Evolutionary conservation across 2,113 vertebrate genomes (phyloP).

Genomic region (Semnornis frantzii): DNA sequence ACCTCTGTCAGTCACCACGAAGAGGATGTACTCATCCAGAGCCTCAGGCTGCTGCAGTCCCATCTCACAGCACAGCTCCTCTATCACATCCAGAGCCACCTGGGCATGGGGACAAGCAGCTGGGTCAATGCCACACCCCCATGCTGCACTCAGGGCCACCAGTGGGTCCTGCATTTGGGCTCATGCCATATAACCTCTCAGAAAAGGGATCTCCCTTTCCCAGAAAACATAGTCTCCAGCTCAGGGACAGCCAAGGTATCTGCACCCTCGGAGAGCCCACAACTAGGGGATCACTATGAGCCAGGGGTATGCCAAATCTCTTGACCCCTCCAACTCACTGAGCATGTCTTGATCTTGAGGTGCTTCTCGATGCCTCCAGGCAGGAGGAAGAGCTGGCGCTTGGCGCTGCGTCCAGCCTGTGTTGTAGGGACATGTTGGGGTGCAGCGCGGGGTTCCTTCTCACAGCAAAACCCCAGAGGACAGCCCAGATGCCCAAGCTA

Average conservation of each 20-base stretch:
- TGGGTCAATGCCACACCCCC: rapidly evolving
- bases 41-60: slow-evolving; percentile 85
- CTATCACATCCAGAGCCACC: slow-evolving; percentile 90
- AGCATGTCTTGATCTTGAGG: slow-evolving; percentile 96
- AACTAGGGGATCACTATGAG: rapidly evolving
- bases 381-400: slow-evolving; percentile 94
- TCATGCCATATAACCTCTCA: rapidly evolving
- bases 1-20: slow-evolving; percentile 90
- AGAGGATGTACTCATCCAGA: slow-evolving; percentile 90
- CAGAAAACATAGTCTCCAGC: not conserved
- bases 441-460: not conserved
- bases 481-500: not conserved
- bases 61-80: slow-evolving; percentile 95
- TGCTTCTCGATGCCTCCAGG: slow-evolving; percentile 92
- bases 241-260: not conserved
- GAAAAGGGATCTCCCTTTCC: not conserved
- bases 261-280: rapidly evolving
- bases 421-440: rapidly evolving
- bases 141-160: not conserved
- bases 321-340: slow-evolving; percentile 75
- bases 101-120: slow-evolving; percentile 1
- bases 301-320: not conserved
- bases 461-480: not conserved
- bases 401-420: slow-evolving; percentile 95
- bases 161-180: not conserved